phyloP scores from a whole-genome alignment of 2,113 vertebrate species.

The Dunckerocampus dactyliophorus region DNA sequence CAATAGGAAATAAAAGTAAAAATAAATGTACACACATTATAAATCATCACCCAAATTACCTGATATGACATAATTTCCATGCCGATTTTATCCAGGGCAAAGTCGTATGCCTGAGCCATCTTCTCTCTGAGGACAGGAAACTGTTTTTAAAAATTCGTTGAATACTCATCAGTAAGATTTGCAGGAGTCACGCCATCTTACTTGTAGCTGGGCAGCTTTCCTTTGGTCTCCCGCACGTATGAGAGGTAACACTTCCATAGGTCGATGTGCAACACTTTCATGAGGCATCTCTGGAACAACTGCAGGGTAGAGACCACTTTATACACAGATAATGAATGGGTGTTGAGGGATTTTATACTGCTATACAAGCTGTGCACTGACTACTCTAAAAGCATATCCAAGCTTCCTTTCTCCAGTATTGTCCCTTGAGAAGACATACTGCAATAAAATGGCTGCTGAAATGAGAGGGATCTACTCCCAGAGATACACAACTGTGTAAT shows the following conservation, averaged over 20 bases:
- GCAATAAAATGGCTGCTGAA: too few species aligned
- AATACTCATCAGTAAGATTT: constrained; percentile 4
- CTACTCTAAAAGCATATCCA: too few species aligned
- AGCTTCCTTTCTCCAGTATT: too few species aligned
- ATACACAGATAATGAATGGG: background rate
- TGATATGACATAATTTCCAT: constrained; percentile 99
- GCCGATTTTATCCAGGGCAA: constrained; percentile 99
- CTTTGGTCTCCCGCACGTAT: constrained; percentile 98
- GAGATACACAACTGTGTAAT: too few species aligned
- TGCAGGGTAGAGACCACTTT: constrained; percentile 44
- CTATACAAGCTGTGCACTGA: too few species aligned
- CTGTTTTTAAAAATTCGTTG: background rate
- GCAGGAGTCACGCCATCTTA: constrained; percentile 67
- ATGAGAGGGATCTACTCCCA: too few species aligned
- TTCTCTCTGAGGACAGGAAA: constrained; percentile 82
- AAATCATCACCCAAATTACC: constrained; percentile 65
- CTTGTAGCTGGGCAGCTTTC: constrained; percentile 99
- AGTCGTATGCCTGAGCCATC: constrained; percentile 99
- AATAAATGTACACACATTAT: background rate
- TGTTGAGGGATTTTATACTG: background rate
- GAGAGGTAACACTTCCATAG: constrained; percentile 99
- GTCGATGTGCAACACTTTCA: constrained; percentile 99
- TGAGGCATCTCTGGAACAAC: constrained; percentile 99
- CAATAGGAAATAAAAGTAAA: constrained; percentile 5
- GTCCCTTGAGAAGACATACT: too few species aligned